Evolutionary conservation across 2,888 invertebrate genomes (phyloP).

Genomic region (Nephrotoma flavescens): DNA sequence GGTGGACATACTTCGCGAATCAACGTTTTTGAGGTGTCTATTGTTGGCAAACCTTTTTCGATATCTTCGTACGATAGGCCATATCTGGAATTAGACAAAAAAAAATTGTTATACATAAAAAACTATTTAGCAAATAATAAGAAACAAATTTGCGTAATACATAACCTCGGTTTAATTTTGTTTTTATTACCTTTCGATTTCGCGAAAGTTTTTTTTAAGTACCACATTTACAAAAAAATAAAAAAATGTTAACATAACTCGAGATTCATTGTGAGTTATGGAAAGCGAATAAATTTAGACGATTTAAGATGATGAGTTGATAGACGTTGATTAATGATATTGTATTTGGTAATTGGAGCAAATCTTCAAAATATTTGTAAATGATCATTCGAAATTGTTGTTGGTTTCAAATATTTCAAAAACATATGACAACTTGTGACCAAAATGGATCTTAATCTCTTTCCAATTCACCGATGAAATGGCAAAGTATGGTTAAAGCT

Average conservation of each 20-base stretch:
- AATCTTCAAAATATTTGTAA: neutral
- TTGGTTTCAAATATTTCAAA: no score
- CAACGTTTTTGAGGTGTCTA: conserved; percentile 76
- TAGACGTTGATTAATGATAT: neutral
- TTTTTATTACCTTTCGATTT: neutral
- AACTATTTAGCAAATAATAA: neutral
- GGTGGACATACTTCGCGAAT: conserved; percentile 79
- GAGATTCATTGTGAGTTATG: neutral
- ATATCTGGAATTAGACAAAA: conserved; percentile 41
- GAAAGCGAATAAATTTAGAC: neutral
- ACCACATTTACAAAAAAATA: neutral
- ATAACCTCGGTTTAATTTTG: neutral
- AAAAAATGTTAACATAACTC: neutral
- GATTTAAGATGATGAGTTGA: neutral
- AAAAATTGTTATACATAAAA: neutral
- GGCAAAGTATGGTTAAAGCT: no score
- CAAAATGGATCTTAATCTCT: no score
- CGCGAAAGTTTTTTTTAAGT: neutral
- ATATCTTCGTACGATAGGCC: conserved; percentile 73
- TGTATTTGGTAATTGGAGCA: neutral
- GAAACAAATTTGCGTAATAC: neutral
- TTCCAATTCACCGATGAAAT: no score
- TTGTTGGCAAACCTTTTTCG: conserved; percentile 70
- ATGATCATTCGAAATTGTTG: neutral
- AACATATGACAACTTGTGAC: no score